Evolutionary conservation across 2,113 vertebrate genomes (phyloP), one percentile per base, ranked within the genome.

Genomic region (Hemiscyllium ocellatum): DNA sequence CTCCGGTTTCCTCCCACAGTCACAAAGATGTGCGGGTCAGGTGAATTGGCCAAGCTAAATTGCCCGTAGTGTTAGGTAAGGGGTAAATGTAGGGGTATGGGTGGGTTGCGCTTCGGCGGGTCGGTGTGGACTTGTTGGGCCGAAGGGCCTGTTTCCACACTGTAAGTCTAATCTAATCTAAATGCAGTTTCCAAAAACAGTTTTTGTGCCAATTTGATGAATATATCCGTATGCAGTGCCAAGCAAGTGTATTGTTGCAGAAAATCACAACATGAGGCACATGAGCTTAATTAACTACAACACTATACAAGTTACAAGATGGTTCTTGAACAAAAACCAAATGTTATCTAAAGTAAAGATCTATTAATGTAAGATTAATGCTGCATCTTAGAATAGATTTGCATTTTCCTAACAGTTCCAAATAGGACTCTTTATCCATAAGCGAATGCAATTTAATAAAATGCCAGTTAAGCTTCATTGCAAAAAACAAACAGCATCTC

Each of bases 271-370:
- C 96, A 96, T 96, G 95, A 56, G 96, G 96, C 95, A 97, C 61
- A 96, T 0, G 96, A 96, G 90, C 96, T 96, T 97, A 96, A 97
- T 97, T 97, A 97, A 91, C 96, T 96, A 96, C 96, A 94, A 93
- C 20, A 93, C 65, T 47, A 95, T 78, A 96, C 68, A 96, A 96
- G 89, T 91, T 96, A 96, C 56, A 96, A 97, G 96, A 94, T 69
- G 65, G 66, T 96, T 96, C 96, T 95, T 97, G 95, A 97, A 96
- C 86, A 96, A 96, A 97, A 96, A 96, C 95, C 96, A 96, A 97
- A 96, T 94, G 96, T 95, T 96, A 96, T 97, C 97, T 96, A 96
- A 97, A 97, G 96, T 96, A 97, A 97, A 97, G 95, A 96, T 56
- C 96, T 97, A 96, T 96, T 96, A 97, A 97, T 96, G 47, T 96